These are phyloP conservation scores for Pyrocoelia pectoralis DNA, from an alignment of 2,888 invertebrate genomes.

Conservation along the genomic window DNA sequence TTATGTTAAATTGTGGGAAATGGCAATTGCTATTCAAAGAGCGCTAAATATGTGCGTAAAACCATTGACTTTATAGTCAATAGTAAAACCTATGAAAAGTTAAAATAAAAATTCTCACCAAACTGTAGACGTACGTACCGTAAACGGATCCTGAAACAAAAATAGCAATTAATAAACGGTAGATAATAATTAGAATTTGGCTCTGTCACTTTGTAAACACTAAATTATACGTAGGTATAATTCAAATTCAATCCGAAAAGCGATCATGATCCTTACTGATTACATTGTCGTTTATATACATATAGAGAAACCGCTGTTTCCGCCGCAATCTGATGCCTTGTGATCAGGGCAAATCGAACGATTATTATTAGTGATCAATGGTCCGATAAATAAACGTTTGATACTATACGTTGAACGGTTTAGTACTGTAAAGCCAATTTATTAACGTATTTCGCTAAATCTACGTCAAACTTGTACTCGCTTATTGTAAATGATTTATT, in stretches of 20 bases:
- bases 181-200: constrained; percentile 37
- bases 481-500: no score
- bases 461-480: background rate
- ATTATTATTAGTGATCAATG: constrained; percentile 60
- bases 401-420: background rate
- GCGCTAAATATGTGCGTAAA: no score
- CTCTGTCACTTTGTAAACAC: background rate
- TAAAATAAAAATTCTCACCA: background rate
- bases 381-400: constrained; percentile 52
- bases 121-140: constrained; percentile 61
- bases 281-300: constrained; percentile 30
- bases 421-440: background rate
- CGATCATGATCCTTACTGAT: constrained; percentile 30
- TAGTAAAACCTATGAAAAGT: background rate
- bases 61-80: no score
- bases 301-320: constrained; percentile 53
- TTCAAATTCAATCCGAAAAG: background rate
- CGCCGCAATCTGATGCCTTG: constrained; percentile 56
- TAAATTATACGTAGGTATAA: background rate
- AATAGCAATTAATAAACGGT: constrained; percentile 41
- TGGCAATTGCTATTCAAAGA: no score
- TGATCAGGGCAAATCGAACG: constrained; percentile 59
- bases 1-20: no score
- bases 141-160: constrained; percentile 72
- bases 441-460: background rate